phyloP scores from a whole-genome alignment of 2,113 vertebrate species.

The Nothocercus julius region DNA sequence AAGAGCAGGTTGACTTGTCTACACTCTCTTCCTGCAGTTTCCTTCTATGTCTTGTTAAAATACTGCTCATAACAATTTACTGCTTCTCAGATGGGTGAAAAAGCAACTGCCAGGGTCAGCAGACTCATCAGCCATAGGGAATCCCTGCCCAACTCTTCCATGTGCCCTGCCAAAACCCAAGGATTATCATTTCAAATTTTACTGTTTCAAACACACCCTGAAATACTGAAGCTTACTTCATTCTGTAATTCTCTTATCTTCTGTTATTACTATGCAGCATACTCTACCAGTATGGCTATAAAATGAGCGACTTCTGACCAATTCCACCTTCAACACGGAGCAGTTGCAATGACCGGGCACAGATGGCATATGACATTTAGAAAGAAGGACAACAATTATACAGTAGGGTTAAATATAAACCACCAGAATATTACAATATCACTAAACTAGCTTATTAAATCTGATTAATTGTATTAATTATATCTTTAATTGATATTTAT shows the following conservation, averaged over 20 bases:
- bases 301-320: background rate
- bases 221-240: background rate
- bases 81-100: background rate
- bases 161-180: background rate
- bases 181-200: background rate
- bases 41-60: background rate
- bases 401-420: background rate
- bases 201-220: background rate
- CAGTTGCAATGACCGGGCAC: accelerated
- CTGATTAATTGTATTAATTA: background rate
- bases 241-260: background rate
- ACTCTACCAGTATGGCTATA: background rate
- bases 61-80: background rate
- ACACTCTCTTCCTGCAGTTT: background rate
- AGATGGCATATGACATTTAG: background rate
- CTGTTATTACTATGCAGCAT: accelerated
- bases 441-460: background rate
- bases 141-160: background rate
- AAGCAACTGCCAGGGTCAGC: accelerated
- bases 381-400: background rate
- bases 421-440: background rate
- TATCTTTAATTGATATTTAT: conserved; percentile 29
- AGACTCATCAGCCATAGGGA: background rate
- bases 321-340: background rate
- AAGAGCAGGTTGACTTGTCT: background rate